Base-by-base conservation (phyloP, 2,113 vertebrate genomes). In the Ciconia boyciana region DNA sequence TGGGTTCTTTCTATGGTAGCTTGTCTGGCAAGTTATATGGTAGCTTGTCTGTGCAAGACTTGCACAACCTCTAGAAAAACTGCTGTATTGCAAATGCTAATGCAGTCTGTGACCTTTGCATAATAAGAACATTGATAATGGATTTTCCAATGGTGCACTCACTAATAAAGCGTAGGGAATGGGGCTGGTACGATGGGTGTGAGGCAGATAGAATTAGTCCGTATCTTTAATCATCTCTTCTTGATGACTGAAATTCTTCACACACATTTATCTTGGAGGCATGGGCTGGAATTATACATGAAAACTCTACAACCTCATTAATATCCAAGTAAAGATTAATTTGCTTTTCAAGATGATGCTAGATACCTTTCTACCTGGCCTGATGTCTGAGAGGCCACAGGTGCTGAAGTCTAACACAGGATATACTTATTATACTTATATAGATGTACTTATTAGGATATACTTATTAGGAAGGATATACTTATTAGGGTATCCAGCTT, bases 81-180 rank as follows among this genome's bases (percentile, higher is more conserved):
- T 46, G 25, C 36, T 82, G 76, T 66, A 28, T 54, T 94, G 72
- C 57, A 96, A 96, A 96, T 95, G 93, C 86, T 96, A 96, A 97
- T 96, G 74, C 81, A 96, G 24, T 94, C 96, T 94, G 79, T 96
- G 96, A 97, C 95, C 94, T 97, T 96, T 96, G 83, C 39, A 29
- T 96, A 95, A 92, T 94, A 94, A 87, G 75, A 79, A 80, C 75
- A 46, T 34, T 60, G 84, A 77, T 89, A 90, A 83, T 5, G 1
- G 75, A 77, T 94, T 94, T 96, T 96, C 54, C 65, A 65, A 14
- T 75, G 39, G 61, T 94, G 34, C 28, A 34, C 36, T 95, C 83
- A 83, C 94, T 93, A 94, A 90, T 87, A 95, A 93, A 92, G 58
- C 3, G 12, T 49, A 84, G 36, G 43, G 66, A 91, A 93, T 32